These are phyloP conservation scores for Megastigmus dorsalis DNA, from an alignment of 2,888 invertebrate species.

Conservation along the genomic window DNA sequence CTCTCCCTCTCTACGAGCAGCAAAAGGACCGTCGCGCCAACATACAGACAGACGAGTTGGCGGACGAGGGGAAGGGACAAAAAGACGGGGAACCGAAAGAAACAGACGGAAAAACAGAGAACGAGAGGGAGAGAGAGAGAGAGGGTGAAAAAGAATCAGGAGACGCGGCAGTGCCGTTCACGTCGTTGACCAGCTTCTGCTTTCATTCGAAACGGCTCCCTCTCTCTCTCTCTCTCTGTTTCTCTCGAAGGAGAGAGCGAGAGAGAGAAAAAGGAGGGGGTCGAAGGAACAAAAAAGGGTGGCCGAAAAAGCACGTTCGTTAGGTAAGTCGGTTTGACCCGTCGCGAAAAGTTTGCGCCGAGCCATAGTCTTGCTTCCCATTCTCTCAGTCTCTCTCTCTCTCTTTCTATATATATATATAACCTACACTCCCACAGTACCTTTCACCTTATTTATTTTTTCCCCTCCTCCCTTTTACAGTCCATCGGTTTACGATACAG, in stretches of 20 bases:
- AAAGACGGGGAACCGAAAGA: slow-evolving; percentile 50
- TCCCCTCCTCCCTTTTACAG: background rate
- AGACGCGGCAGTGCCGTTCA: slow-evolving; percentile 27
- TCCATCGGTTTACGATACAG: background rate
- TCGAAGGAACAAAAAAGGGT: slow-evolving; percentile 28
- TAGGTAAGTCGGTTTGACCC: slow-evolving; percentile 50
- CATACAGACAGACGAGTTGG: background rate
- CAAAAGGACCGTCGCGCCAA: slow-evolving; percentile 9
- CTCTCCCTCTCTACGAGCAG: no score
- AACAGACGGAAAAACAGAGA: slow-evolving; percentile 39
- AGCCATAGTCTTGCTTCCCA: background rate
- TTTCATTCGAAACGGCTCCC: slow-evolving; percentile 24
- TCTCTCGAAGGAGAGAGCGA: background rate
- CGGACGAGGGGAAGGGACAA: background rate
- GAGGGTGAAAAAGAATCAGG: slow-evolving; percentile 38
- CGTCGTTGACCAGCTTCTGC: slow-evolving; percentile 24
- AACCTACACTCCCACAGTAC: background rate
- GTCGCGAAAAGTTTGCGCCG: slow-evolving; percentile 39
- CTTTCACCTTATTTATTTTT: slow-evolving; percentile 21
- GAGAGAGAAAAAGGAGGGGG: background rate
- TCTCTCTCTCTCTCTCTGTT: slow-evolving; percentile 22
- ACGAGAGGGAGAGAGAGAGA: slow-evolving; percentile 3
- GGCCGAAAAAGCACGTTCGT: slow-evolving; percentile 47
- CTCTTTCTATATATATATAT: slow-evolving; percentile 25
- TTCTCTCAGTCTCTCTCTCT: background rate